Conservation (phyloP, 2,888 invertebrate genomes). For the Peribatodes rhomboidaria region DNA sequence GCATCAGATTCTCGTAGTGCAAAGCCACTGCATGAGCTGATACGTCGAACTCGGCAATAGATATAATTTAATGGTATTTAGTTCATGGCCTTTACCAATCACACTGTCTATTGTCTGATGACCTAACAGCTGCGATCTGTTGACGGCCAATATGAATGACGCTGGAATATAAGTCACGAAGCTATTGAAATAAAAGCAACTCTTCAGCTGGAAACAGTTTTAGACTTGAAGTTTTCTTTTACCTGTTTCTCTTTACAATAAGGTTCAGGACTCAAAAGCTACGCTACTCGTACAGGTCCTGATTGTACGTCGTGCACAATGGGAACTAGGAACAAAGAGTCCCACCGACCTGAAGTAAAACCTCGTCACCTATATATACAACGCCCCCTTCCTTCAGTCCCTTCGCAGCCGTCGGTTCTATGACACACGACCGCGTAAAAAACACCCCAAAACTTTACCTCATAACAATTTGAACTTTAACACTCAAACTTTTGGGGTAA, state of each 20-base stretch:
- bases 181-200: not conserved
- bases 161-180: conserved; percentile 14
- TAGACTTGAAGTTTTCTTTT: not conserved
- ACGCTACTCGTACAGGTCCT: conserved; percentile 16
- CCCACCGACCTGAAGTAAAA: conserved; percentile 56
- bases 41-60: conserved; percentile 36
- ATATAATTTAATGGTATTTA: conserved; percentile 47
- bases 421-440: conserved; percentile 69
- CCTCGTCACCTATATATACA: conserved; percentile 72
- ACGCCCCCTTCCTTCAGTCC: conserved; percentile 60
- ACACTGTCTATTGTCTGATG: conserved; percentile 38
- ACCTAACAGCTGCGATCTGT: conserved; percentile 33
- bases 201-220: not conserved
- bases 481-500: conserved; percentile 47
- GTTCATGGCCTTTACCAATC: conserved; percentile 48
- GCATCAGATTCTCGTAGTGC: conserved; percentile 2
- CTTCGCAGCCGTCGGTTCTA: conserved; percentile 56
- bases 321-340: conserved; percentile 53
- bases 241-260: conserved; percentile 1
- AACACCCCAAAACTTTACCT: conserved; percentile 56
- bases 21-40: conserved; percentile 31
- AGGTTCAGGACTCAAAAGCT: conserved; percentile 37
- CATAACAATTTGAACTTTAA: conserved; percentile 58
- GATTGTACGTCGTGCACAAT: conserved; percentile 43
- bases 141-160: conserved; percentile 16